phyloP scores from a whole-genome alignment of 2,888 invertebrate species.

The Onthophagus sagittarius region DNA sequence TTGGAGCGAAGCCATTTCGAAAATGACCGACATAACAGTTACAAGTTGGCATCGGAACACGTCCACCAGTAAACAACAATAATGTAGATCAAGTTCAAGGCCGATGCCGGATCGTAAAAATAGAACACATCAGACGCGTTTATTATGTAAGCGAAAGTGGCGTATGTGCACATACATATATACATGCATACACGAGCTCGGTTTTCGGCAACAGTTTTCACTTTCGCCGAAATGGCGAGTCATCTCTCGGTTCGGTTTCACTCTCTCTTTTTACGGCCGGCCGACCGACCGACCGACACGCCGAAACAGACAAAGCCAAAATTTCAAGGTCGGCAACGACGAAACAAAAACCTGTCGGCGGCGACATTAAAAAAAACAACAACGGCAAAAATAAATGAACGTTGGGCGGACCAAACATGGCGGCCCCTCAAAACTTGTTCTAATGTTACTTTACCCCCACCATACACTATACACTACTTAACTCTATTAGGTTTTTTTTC shows the following conservation, averaged over 20 bases:
- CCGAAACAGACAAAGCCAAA: neutral
- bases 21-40: neutral
- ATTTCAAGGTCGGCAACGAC: neutral
- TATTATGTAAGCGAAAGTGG: neutral
- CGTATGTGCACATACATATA: neutral
- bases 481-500: neutral
- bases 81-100: slow-evolving; percentile 23
- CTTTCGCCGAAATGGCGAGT: neutral
- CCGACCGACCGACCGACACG: neutral
- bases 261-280: neutral
- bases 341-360: neutral
- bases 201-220: neutral
- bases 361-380: neutral
- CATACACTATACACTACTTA: neutral
- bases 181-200: no score
- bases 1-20: neutral
- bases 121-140: neutral
- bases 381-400: neutral
- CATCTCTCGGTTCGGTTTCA: neutral
- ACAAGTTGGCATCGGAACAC: neutral
- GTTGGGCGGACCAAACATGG: neutral
- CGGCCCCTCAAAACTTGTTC: neutral
- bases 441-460: neutral
- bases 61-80: slow-evolving; percentile 15
- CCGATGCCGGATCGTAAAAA: slow-evolving; percentile 18